Evolutionary conservation across 2,113 vertebrate species (phyloP).

Genomic region (Halichoerus grypus): DNA sequence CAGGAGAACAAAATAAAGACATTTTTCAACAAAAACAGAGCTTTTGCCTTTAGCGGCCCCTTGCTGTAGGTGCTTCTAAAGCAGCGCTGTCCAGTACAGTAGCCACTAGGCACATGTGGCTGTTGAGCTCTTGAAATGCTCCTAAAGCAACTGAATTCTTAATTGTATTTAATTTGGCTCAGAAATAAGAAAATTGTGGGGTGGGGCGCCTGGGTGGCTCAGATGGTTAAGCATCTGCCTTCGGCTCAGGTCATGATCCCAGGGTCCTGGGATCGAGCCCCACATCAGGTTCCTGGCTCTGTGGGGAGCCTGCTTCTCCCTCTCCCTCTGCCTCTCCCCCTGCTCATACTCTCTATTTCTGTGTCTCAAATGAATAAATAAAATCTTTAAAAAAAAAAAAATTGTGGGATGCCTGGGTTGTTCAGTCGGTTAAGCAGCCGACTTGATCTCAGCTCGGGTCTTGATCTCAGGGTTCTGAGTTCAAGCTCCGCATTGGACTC

Average conservation of each 20-base stretch:
- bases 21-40: constrained; percentile 39
- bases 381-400: too few species aligned
- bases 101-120: neutral
- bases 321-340: too few species aligned
- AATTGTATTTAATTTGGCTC: neutral
- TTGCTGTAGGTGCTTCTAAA: neutral
- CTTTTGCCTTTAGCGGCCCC: neutral
- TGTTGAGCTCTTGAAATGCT: neutral
- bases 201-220: neutral
- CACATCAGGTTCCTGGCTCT: neutral
- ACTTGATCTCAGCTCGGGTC: neutral
- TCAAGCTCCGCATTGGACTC: neutral
- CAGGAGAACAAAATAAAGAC: neutral
- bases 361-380: too few species aligned
- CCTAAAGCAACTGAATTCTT: neutral
- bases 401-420: too few species aligned
- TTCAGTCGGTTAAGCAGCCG: too few species aligned
- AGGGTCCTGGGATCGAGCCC: neutral
- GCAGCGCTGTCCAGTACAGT: neutral
- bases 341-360: too few species aligned
- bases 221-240: neutral
- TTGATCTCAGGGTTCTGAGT: neutral
- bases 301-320: too few species aligned
- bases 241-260: neutral
- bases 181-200: neutral